Conservation (phyloP, 1,140 invertebrate genomes). For the Plodia interpunctella region DNA sequence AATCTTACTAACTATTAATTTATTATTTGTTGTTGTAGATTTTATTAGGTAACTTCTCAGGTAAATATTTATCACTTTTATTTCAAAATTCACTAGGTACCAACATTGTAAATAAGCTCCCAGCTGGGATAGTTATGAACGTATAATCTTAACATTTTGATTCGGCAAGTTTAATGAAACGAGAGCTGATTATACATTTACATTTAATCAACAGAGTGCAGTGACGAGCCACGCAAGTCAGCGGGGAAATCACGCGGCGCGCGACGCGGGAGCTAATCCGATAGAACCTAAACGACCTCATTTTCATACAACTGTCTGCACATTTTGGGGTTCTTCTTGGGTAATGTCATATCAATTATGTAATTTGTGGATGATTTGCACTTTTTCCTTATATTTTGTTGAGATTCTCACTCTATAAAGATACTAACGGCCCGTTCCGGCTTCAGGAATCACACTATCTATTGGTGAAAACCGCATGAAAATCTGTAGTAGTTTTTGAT, state of each 20-base stretch:
- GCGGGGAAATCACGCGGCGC: constrained; percentile 43
- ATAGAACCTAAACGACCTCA: constrained; percentile 19
- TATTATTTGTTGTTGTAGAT: too few species aligned
- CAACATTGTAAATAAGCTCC: too few species aligned
- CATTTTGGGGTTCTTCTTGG: background rate
- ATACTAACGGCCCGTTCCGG: too few species aligned
- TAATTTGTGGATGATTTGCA: background rate
- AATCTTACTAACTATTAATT: too few species aligned
- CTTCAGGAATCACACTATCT: too few species aligned
- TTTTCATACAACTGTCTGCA: constrained; percentile 2
- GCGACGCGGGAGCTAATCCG: constrained; percentile 39
- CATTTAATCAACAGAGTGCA: constrained; percentile 55
- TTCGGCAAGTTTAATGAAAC: background rate
- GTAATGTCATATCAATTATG: background rate
- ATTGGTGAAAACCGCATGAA: too few species aligned
- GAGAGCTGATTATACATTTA: constrained; percentile 39
- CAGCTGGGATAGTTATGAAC: background rate
- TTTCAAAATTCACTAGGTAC: too few species aligned
- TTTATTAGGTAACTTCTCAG: background rate
- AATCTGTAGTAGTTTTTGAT: too few species aligned
- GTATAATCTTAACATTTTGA: background rate
- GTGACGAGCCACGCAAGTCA: constrained; percentile 34
- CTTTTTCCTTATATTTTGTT: background rate
- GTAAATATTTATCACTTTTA: background rate
- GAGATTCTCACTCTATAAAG: background rate